phyloP scores from a whole-genome alignment of 2,113 vertebrate genomes.

The Phodopus roborovskii region DNA sequence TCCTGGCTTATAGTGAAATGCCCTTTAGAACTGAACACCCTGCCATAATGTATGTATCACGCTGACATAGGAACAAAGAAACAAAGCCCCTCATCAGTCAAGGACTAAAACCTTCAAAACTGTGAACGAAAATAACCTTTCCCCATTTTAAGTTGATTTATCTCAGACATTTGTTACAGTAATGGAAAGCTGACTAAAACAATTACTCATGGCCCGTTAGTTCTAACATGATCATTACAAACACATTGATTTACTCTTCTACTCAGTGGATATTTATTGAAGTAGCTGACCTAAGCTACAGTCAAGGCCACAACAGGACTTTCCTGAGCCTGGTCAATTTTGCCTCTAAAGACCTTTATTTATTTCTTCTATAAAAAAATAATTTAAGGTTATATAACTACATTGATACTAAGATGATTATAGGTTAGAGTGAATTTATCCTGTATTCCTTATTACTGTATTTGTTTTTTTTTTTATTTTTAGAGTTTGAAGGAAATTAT shows the following conservation, averaged over 20 bases:
- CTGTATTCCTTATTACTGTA: background rate
- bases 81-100: background rate
- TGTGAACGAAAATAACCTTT: background rate
- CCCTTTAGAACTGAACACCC: no score
- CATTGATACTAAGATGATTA: background rate
- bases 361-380: background rate
- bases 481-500: background rate
- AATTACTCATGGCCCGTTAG: background rate
- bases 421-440: background rate
- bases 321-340: background rate
- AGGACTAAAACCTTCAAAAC: background rate
- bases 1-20: background rate
- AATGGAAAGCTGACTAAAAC: background rate
- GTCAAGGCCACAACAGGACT: background rate
- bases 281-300: background rate
- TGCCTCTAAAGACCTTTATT: background rate
- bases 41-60: background rate
- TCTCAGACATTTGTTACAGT: conserved; percentile 7
- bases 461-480: background rate
- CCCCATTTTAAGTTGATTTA: conserved; percentile 15
- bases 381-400: background rate
- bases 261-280: background rate
- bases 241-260: background rate
- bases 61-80: background rate
- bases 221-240: background rate